phyloP scores from a whole-genome alignment of 1,140 invertebrate genomes.

The Tetragonula clypearis region DNA sequence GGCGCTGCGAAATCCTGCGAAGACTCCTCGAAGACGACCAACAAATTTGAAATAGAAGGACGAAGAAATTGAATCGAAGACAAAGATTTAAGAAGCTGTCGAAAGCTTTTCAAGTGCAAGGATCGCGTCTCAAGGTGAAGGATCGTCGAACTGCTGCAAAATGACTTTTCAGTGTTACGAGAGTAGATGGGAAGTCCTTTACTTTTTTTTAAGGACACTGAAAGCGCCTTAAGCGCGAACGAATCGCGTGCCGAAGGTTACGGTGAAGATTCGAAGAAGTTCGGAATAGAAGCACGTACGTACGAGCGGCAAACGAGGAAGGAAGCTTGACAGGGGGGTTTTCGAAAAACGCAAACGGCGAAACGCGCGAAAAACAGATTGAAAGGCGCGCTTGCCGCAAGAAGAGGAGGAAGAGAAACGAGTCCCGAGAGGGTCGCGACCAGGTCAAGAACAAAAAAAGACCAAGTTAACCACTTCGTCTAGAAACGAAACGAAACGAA shows the following conservation, averaged over 20 bases:
- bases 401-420: too few relatives aligned
- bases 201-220: too few relatives aligned
- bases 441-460: neutral
- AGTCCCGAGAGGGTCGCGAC: neutral
- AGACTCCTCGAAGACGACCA: neutral
- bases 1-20: neutral
- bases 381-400: neutral
- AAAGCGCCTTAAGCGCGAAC: neutral
- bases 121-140: too few relatives aligned
- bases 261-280: neutral
- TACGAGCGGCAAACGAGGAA: neutral
- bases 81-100: neutral
- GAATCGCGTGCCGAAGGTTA: neutral
- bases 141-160: too few relatives aligned
- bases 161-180: too few relatives aligned
- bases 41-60: neutral
- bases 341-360: neutral
- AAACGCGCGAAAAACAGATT: neutral
- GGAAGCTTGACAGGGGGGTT: neutral
- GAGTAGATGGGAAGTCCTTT: too few relatives aligned
- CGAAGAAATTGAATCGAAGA: neutral
- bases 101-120: neutral
- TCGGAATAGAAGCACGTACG: too few relatives aligned
- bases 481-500: neutral
- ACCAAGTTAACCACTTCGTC: neutral